phyloP scores from a whole-genome alignment of 2,797 vertebrate genomes.

The Sebastes goodei region DNA sequence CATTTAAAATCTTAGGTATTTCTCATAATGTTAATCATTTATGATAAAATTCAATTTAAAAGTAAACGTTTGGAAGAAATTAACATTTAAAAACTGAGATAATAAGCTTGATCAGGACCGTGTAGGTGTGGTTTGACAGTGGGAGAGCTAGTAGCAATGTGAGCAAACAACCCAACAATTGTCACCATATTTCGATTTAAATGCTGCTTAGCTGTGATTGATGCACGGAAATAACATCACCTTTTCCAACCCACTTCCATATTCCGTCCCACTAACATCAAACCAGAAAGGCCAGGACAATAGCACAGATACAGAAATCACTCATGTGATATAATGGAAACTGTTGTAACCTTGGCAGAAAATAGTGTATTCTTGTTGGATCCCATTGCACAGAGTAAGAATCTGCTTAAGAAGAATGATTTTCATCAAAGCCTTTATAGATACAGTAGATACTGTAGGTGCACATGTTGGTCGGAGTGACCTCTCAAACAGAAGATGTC shows the following conservation, averaged over 20 bases:
- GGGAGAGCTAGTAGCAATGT: background rate
- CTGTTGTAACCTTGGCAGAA: background rate
- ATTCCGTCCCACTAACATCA: background rate
- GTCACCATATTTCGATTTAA: background rate
- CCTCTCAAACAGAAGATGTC: conserved; percentile 1
- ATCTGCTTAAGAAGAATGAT: background rate
- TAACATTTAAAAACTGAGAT: background rate
- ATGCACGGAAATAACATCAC: background rate
- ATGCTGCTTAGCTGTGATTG: background rate
- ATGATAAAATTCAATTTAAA: background rate
- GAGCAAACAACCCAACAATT: background rate
- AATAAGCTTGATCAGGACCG: background rate
- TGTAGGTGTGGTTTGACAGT: background rate
- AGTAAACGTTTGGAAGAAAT: background rate
- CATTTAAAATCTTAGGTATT: background rate
- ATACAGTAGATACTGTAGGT: background rate
- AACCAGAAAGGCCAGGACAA: background rate
- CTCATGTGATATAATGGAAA: background rate
- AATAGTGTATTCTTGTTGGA: background rate
- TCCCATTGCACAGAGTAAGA: background rate
- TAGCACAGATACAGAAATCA: background rate
- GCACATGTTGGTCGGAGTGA: background rate
- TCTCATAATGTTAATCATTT: background rate
- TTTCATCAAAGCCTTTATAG: background rate
- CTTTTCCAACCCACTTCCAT: background rate